Conservation (phyloP, 2,113 vertebrate species). For the Malurus cyaneus region DNA sequence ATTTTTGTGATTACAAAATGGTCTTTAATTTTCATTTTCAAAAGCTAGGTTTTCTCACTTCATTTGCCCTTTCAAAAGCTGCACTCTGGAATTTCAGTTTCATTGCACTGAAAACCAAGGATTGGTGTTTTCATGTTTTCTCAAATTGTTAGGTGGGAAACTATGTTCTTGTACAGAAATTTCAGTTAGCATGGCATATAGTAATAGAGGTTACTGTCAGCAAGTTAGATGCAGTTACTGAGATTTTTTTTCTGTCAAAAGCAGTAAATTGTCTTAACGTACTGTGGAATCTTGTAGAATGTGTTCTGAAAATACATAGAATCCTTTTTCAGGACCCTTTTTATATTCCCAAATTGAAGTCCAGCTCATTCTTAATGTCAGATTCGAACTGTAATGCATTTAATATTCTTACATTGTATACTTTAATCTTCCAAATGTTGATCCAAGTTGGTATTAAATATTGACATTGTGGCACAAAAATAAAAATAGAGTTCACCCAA, state of each 20-base stretch:
- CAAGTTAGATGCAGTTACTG: constrained; percentile 6
- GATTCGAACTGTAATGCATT: not conserved
- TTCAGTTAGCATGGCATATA: not conserved
- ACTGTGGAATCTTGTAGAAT: not conserved
- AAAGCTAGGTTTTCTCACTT: not conserved
- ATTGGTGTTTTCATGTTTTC: constrained; percentile 1
- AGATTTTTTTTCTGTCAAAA: constrained; percentile 40
- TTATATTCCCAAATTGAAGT: not conserved
- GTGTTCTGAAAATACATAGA: not conserved
- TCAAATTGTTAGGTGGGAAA: constrained; percentile 13
- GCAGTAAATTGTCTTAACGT: not conserved
- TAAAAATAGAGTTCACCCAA: not conserved
- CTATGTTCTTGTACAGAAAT: not conserved
- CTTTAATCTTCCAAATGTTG: not conserved
- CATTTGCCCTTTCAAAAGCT: not conserved
- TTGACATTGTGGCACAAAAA: not conserved
- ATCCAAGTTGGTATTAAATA: not conserved
- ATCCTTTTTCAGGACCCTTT: not conserved
- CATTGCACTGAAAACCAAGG: not conserved
- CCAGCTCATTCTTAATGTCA: not conserved
- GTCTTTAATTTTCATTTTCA: not conserved
- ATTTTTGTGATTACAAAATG: not conserved
- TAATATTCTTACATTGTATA: not conserved
- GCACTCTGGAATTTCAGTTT: not conserved
- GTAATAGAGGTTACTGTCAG: not conserved